A percentile compares a stretch with the other conserved stretches of the same genome.
Conservation (phyloP, 1,140 invertebrate genomes). For the Macrobrachium nipponense region DNA sequence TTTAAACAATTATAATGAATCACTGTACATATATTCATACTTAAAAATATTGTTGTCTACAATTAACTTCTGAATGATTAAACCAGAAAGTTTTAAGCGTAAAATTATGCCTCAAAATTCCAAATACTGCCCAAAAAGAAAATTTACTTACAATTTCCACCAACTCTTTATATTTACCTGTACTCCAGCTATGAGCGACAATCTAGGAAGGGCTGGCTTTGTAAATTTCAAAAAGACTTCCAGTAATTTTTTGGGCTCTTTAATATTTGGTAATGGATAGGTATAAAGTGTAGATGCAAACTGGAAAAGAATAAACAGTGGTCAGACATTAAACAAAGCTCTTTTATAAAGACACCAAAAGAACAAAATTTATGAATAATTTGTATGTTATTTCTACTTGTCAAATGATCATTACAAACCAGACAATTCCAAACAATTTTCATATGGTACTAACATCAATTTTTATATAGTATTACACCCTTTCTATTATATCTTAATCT, state of each 20-base stretch:
- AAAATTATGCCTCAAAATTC: neutral
- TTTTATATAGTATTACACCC: too few relatives aligned
- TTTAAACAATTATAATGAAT: too few relatives aligned
- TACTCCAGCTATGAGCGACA: neutral
- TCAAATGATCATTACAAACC: too few relatives aligned
- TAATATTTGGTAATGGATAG: neutral
- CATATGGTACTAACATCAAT: too few relatives aligned
- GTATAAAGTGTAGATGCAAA: slow-evolving; percentile 9
- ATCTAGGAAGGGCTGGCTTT: neutral
- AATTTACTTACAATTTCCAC: neutral
- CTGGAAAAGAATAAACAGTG: neutral
- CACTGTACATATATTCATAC: too few relatives aligned
- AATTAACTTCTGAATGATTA: neutral
- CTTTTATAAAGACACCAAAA: neutral
- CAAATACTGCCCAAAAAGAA: neutral
- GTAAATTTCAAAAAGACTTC: neutral
- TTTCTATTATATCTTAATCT: too few relatives aligned
- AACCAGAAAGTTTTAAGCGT: neutral
- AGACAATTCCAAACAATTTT: too few relatives aligned
- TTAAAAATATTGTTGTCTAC: too few relatives aligned
- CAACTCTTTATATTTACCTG: neutral
- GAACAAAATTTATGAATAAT: neutral
- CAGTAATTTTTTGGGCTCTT: neutral
- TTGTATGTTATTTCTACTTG: neutral
- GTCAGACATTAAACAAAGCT: neutral